Base-by-base conservation (phyloP, 2,888 invertebrate genomes). In the Andricus curvator region DNA sequence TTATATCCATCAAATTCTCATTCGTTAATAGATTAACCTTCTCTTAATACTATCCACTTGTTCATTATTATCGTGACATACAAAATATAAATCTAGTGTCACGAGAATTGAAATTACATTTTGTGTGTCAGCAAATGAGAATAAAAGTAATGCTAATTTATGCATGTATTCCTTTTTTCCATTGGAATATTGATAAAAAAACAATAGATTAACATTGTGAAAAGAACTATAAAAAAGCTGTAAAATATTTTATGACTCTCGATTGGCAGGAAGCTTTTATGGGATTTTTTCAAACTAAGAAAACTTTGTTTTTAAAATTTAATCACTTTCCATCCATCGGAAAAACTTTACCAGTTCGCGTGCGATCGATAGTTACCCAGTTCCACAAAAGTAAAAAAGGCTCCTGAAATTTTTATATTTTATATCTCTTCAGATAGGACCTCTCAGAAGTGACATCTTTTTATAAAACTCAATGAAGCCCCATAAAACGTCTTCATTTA, bases 221-320 rank as follows among this genome's bases (percentile, higher is more conserved):
- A 37, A 65, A 67, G 41, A 67, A 11, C 44, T 41, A 44, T 67
- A n/a, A 67, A 41, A 67, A 44, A 41, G 13, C 22, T 15, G 8
- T 67, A 9, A 67, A 13, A 37, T 4, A 67, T 41, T 67, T 67
- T 67, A 67, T n/a, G 41, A 44, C 41, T 37, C n/a, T 67, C 67
- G 15, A 67, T 67, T 67, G 67, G 13, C 41, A 67, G 13, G 8
- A 6, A 22, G 41, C 13, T 41, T 41, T 67, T 67, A 67, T n/a
- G 41, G 5, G 8, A 37, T 37, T 9, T 37, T 37, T 37, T 37
- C 9, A 8, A 37, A 37, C 37, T 37, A 37, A 37, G 37, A 8
- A 37, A 37, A 37, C 37, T 67, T 67, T 44, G 20, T 66, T 67
- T 67, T 67, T 22, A 67, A 44, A 44, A 67, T 67, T 67, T 67